Conservation (phyloP, 2,888 invertebrate species). For the Trichopria drosophilae region DNA sequence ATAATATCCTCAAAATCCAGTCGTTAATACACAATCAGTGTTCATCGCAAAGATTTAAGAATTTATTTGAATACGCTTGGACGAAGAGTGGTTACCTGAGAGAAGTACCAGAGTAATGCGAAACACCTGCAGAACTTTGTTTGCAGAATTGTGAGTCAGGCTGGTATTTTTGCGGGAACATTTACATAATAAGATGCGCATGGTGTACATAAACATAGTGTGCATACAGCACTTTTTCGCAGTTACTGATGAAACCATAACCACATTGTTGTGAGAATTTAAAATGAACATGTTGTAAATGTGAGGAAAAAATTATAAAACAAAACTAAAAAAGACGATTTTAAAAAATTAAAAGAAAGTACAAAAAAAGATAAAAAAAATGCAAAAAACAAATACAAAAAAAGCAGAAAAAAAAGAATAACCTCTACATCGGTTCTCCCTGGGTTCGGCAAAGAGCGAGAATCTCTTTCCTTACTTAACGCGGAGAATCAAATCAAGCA, state of each 20-base stretch:
- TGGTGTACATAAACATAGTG: neutral
- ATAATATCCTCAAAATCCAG: no score
- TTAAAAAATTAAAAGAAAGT: conserved; percentile 7
- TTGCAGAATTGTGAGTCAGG: neutral
- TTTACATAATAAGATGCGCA: neutral
- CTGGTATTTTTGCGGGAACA: neutral
- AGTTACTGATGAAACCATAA: neutral
- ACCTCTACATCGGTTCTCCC: conserved; percentile 7
- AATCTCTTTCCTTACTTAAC: no score
- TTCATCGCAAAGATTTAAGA: no score
- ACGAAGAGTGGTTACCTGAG: neutral
- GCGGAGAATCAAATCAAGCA: no score
- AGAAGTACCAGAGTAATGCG: no score
- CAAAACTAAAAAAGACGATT: conserved; percentile 2
- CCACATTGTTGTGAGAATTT: conserved; percentile 1
- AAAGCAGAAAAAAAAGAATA: neutral
- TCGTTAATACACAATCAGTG: no score
- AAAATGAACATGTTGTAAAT: no score
- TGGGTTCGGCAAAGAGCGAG: conserved; percentile 11
- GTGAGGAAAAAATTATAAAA: neutral
- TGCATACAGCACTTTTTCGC: neutral
- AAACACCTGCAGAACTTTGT: conserved; percentile 4
- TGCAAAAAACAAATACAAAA: conserved; percentile 5
- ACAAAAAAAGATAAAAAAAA: conserved; percentile 2
- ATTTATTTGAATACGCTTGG: conserved; percentile 6